Evolutionary conservation across 2,113 vertebrate genomes (phyloP).

Genomic region (Leptodactylus fuscus): DNA sequence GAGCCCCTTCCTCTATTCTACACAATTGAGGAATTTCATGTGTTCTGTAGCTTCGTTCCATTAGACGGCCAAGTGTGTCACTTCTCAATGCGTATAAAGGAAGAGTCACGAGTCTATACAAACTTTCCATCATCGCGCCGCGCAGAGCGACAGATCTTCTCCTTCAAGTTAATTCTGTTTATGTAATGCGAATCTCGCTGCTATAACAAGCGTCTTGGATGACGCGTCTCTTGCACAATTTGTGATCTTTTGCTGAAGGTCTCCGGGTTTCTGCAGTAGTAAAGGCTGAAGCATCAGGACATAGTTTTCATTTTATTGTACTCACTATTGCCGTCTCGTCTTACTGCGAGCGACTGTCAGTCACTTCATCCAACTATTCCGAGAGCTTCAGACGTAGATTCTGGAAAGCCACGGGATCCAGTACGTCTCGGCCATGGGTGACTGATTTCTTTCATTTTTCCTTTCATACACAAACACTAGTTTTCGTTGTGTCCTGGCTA

Average conservation of each 20-base stretch:
- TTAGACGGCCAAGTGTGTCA: conserved; percentile 2
- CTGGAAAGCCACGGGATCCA: neutral
- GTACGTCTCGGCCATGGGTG: neutral
- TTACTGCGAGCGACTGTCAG: neutral
- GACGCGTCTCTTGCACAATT: conserved; percentile 22
- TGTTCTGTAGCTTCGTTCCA: too few relatives aligned
- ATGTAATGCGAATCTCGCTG: conserved; percentile 24
- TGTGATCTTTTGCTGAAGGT: neutral
- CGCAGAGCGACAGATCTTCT: neutral
- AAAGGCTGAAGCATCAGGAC: neutral
- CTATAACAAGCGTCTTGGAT: conserved; percentile 21
- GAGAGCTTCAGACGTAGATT: neutral
- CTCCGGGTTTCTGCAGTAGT: neutral
- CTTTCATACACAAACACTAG: neutral
- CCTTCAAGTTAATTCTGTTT: conserved; percentile 14
- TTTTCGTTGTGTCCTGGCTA: neutral
- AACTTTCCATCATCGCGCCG: conserved; percentile 5
- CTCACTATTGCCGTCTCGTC: conserved; percentile 9
- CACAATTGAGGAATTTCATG: too few relatives aligned
- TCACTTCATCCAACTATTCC: neutral
- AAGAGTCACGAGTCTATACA: neutral
- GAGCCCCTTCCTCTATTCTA: too few relatives aligned
- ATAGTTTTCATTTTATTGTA: neutral
- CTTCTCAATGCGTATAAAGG: neutral
- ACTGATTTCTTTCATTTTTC: neutral